Conservation (phyloP, 2,113 vertebrate species). For the Pao palembangensis region DNA sequence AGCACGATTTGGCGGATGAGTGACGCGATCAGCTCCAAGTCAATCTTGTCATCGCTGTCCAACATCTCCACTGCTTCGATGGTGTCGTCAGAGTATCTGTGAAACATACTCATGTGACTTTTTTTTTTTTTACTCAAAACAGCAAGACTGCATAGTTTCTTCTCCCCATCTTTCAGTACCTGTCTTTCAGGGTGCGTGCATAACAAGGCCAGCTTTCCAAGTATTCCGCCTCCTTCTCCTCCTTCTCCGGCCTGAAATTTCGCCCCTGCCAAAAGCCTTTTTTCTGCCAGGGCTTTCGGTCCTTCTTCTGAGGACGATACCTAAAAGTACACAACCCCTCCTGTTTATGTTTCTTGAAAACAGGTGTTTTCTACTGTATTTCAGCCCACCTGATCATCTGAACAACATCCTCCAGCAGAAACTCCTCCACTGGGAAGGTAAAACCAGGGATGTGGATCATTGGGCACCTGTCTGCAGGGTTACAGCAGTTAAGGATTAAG, state of each 20-base stretch:
- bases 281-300: constrained; percentile 78
- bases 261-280: constrained; percentile 87
- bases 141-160: neutral
- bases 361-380: neutral
- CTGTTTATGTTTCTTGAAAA: neutral
- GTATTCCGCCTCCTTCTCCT: constrained; percentile 88
- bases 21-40: constrained; percentile 86
- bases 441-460: constrained; percentile 96
- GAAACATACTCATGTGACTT: constrained; percentile 11
- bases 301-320: constrained; percentile 79
- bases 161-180: constrained; percentile 60
- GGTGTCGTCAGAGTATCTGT: constrained; percentile 87
- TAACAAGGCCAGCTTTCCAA: constrained; percentile 86
- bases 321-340: constrained; percentile 53
- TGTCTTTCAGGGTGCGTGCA: constrained; percentile 76
- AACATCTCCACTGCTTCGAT: constrained; percentile 82
- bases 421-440: constrained; percentile 91
- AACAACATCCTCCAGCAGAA: constrained; percentile 89
- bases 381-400: constrained; percentile 83
- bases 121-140: neutral
- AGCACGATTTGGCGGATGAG: constrained; percentile 92
- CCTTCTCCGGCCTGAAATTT: constrained; percentile 82
- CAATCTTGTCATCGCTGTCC: constrained; percentile 90
- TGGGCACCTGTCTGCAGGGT: constrained; percentile 80
- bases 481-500: neutral